These are phyloP conservation scores for Lacerta bilineata DNA, from an alignment of 2,797 vertebrate genomes.

Conservation along the genomic window DNA sequence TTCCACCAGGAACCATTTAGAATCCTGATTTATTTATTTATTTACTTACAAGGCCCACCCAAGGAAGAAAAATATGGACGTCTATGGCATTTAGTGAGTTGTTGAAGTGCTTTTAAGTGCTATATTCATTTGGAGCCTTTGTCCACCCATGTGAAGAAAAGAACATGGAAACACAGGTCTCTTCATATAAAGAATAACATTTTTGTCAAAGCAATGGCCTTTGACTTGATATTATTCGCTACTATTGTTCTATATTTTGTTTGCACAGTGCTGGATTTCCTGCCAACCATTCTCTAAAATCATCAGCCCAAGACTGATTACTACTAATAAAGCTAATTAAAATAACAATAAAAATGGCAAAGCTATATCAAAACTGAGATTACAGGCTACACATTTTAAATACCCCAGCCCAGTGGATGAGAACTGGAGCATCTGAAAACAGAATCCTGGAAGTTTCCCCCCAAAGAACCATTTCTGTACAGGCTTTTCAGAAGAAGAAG, in stretches of 20 bases:
- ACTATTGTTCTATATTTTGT: slow-evolving; percentile 7
- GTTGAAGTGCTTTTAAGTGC: slow-evolving; percentile 23
- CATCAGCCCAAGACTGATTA: not conserved
- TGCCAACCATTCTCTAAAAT: not conserved
- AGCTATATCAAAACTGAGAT: not conserved
- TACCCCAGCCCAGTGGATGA: not conserved
- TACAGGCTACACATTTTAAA: not conserved
- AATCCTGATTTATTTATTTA: slow-evolving; percentile 30
- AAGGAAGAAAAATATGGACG: slow-evolving; percentile 43
- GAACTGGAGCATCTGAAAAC: not conserved
- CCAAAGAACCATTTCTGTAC: not conserved
- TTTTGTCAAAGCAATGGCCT: slow-evolving; percentile 7
- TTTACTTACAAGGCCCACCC: slow-evolving; percentile 28
- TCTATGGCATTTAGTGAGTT: slow-evolving; percentile 34
- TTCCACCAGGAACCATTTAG: slow-evolving; percentile 59
- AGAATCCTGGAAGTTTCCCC: not conserved
- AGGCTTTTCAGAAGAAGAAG: not conserved
- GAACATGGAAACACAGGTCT: not conserved
- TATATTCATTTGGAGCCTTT: slow-evolving; percentile 14
- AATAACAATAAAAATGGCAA: not conserved
- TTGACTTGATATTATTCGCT: slow-evolving; percentile 26
- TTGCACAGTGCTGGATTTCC: not conserved
- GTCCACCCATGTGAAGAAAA: slow-evolving; percentile 15
- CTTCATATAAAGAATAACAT: not conserved
- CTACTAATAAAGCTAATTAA: not conserved